Base-by-base conservation (phyloP, 2,113 vertebrate species). In the Vulpes lagopus region DNA sequence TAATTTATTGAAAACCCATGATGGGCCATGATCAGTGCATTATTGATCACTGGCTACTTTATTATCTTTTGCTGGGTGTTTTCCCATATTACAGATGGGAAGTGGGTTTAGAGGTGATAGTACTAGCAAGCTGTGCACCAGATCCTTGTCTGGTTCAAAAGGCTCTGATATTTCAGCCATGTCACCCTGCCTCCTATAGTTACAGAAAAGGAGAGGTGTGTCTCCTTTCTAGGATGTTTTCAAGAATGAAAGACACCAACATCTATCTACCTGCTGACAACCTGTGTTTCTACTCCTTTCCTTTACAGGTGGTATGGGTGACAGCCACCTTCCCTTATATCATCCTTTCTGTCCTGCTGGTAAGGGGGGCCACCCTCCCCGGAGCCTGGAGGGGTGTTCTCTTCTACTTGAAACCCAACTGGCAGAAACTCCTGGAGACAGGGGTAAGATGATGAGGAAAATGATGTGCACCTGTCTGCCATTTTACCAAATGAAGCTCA, bases 321-420 rank as follows among this genome's bases (percentile, higher is more conserved):
- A 99, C 99, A 1, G 99, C 99, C 74, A 99, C 99, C 0, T 99
- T 99, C 94, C 99, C 99, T 17, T 99, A 99, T 94, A 96, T 99
- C 98, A 99, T 99, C 71, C 99, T 99, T 89, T 96, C 99, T 17
- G 95, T 99, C 97, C 98, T 99, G 96, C 98, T 99, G 9, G 96
- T 99, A 94, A 99, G 99, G 97, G 99, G 99, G 0, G 99, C 99
- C 74, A 99, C 99, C 60, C 97, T 99, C 90, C 99, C 99, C 0
- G 99, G 99, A 16, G 99, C 99, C 94, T 99, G 99, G 99, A 99
- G 99, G 93, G 99, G 99, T 0, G 99, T 99, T 51, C 97, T 99
- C 97, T 99, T 99, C 98, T 99, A 99, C 98, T 96, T 99, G 96
- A 99, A 99, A 97, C 99, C 99, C 67, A 99, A 99, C 93, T 99